Percentiles rank a stretch among this genome's conserved stretches.
Conservation (phyloP, 2,113 vertebrate genomes). For the Fulmarus glacialis region DNA sequence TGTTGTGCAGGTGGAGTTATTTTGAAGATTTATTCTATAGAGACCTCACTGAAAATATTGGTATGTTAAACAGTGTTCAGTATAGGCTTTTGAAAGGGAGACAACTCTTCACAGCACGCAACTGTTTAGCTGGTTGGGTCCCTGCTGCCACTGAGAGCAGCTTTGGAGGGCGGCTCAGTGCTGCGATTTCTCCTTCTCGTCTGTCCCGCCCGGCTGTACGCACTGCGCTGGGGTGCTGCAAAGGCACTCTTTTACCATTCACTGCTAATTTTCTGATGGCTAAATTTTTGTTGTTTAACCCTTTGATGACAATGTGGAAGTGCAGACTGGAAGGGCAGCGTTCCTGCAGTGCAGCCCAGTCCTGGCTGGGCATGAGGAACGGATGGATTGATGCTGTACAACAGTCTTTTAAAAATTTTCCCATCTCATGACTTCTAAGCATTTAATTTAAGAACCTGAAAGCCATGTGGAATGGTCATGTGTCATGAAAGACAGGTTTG, state of each 20-base stretch:
- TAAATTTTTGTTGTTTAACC: not conserved
- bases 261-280: not conserved
- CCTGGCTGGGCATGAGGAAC: not conserved
- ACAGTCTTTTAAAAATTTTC: not conserved
- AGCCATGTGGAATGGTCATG: not conserved
- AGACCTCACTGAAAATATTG: not conserved
- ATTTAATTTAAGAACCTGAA: not conserved
- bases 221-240: not conserved
- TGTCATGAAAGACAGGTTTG: not conserved
- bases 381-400: not conserved
- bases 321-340: not conserved
- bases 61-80: not conserved
- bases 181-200: accelerated
- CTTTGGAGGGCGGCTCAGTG: not conserved
- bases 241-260: not conserved
- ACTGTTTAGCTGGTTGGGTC: not conserved
- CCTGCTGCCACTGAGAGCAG: not conserved
- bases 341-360: not conserved
- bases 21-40: not conserved
- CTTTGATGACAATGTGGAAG: not conserved
- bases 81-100: not conserved
- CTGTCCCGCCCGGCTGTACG: not conserved
- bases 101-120: not conserved
- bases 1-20: not conserved
- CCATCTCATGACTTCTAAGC: not conserved